These are phyloP conservation scores for Brienomyrus longianalis DNA, from an alignment of 2,113 vertebrate species.

Conservation along the genomic window DNA sequence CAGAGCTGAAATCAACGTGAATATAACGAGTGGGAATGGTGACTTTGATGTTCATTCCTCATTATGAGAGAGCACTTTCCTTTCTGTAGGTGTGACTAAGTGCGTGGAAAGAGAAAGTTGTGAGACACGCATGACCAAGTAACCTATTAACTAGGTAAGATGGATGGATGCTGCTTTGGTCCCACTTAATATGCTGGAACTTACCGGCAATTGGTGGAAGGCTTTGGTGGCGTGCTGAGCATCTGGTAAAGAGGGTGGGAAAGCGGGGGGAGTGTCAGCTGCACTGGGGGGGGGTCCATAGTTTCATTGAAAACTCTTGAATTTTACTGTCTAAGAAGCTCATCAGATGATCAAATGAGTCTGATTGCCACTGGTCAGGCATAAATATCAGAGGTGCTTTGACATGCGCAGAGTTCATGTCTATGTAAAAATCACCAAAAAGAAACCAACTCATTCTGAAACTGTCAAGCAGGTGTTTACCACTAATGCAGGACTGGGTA, in stretches of 20 bases:
- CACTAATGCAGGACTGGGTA: not conserved
- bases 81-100: constrained; percentile 37
- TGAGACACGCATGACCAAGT: not conserved
- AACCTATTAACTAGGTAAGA: constrained; percentile 13
- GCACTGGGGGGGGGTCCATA: not conserved
- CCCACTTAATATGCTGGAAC: not conserved
- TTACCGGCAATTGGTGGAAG: not conserved
- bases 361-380: not conserved
- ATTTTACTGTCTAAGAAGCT: not conserved
- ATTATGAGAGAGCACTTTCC: constrained; percentile 48
- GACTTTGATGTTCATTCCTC: constrained; percentile 52
- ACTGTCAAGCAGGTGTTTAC: not conserved
- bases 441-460: not conserved
- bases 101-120: constrained; percentile 9
- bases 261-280: not conserved
- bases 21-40: constrained; percentile 49
- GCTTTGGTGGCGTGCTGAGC: not conserved
- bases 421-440: not conserved
- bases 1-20: constrained; percentile 50
- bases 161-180: not conserved
- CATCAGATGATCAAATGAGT: not conserved
- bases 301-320: not conserved
- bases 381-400: not conserved
- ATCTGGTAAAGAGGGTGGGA: not conserved
- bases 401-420: not conserved